Base-by-base conservation (phyloP, 2,888 invertebrate genomes). In the Agriopis marginaria region DNA sequence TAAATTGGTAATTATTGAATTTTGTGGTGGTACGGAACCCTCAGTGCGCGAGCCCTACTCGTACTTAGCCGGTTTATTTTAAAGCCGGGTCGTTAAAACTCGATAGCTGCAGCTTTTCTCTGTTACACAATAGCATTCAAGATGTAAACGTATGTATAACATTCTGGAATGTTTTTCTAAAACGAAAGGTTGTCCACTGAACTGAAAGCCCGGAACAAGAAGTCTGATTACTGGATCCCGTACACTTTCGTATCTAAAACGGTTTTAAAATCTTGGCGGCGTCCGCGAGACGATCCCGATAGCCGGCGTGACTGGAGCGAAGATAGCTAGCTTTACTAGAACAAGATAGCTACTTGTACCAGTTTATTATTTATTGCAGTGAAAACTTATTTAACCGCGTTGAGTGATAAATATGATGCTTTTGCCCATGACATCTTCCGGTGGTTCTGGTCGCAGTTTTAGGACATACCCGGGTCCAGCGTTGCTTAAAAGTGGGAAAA, bases 301-400 rank as follows among this genome's bases (percentile, higher is more conserved):
- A 81, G 80, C 77, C 65, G 73, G 75, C 85, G 84, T 86, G 86
- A 86, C 83, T 83, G 82, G 68, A 73, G 80, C 74, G 68, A 60
- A 71, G 78, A 82, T 82, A 71, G 51, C 66, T 72, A 60, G 61
- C 42, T 72, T 67, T 61, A 73, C 73, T 77, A 81, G 74, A 68
- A 59, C 64, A 55, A 32, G 53, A 54, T 23, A 70, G 63, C 32
- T 59, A 66, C 66, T 44, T 10, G 8, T 7, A 0, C 10, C 10
- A 44, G 10, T 10, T 49, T 12, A 49, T 49, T 49, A 4, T n/a
- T 4, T n/a, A 1, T 23, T 49, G n/a, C 6, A n/a, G n/a, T 49
- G 49, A 49, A 49, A 49, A 49, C n/a, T 32, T 32, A 32, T 32
- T 32, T 32, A 32, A 4, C 32, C 3, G 32, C 32, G 32, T 32